A percentile compares a stretch with the other conserved stretches of the same genome.
Evolutionary conservation across 2,888 invertebrate species (phyloP).

Genomic region (Axea sp.): DNA sequence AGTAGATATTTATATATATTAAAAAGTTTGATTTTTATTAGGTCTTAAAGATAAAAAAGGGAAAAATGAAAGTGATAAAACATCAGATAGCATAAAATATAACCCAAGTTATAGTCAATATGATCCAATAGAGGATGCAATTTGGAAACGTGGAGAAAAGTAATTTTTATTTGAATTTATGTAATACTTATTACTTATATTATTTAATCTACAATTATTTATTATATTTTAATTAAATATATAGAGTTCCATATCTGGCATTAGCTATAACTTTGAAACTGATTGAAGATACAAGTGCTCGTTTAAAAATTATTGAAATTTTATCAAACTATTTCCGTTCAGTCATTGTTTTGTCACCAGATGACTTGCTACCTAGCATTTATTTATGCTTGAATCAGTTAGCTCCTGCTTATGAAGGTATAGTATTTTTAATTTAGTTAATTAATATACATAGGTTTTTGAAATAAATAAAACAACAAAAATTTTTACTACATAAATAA

Average conservation of each 20-base stretch:
- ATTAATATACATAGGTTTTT: no score
- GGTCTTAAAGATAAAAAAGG: slow-evolving; percentile 54
- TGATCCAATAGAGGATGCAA: slow-evolving; percentile 90
- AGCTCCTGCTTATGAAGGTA: slow-evolving; percentile 96
- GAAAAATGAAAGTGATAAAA: slow-evolving; percentile 36
- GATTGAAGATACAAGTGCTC: slow-evolving; percentile 91
- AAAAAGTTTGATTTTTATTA: no score
- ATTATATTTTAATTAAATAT: slow-evolving; percentile 65
- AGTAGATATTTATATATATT: no score
- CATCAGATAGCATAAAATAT: slow-evolving; percentile 46
- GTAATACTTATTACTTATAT: not conserved
- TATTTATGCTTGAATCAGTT: slow-evolving; percentile 97
- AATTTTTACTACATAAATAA: no score
- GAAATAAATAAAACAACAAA: no score
- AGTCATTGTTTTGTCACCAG: slow-evolving; percentile 91
- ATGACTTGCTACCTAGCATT: slow-evolving; percentile 93
- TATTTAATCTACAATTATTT: slow-evolving; percentile 3
- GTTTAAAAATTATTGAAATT: slow-evolving; percentile 95
- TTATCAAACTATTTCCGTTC: slow-evolving; percentile 95
- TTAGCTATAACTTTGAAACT: slow-evolving; percentile 93
- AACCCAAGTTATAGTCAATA: slow-evolving; percentile 83
- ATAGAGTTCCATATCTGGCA: slow-evolving; percentile 94
- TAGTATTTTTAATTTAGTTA: no score
- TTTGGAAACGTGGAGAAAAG: slow-evolving; percentile 83
- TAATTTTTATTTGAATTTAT: no score